Base-by-base conservation (phyloP, 1,140 invertebrate genomes). In the Chrysoperla carnea region DNA sequence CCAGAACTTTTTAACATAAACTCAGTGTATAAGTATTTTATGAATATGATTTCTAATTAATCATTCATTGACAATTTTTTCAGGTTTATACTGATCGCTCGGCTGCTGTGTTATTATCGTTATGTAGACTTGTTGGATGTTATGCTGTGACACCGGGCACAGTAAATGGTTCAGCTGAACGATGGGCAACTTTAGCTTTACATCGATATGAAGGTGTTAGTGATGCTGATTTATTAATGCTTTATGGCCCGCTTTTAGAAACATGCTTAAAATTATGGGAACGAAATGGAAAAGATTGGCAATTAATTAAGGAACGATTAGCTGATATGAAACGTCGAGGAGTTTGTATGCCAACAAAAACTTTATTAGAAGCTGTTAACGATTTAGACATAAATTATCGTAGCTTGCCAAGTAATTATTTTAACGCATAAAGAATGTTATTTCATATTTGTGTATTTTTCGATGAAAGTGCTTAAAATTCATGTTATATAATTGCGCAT, bases 211-310 rank as follows among this genome's bases (percentile, higher is more conserved):
- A 80, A 48, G 72, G 68, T 8, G 67, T 78, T 29, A 75, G 72
- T 55, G 73, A 80, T 50, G 70, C 71, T 36, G 75, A 78, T 48
- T 54, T 78, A 17, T 57, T 77, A 38, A 58, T 71, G 17, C 67
- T 80, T 15, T 79, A 81, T 52, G 64, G 79, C 43, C 76, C 82
- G n/a, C 57, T 84, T 36, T 51, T 86, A 29, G 68, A 81, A 48
- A 66, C 75, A 6, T 75, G 73, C 43, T 70, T 76, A 37, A 69
- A 72, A 47, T 63, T 84, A 40, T 78, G 75, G 66, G 75, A 75
- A 66, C 69, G 69, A 42, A 59, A 73, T 12, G 76, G 74, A 6
- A 65, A 68, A 48, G 72, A 79, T 50, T 73, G 71, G 49, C 62
- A 66, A 37, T 59, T 62, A 31, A 58, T 82, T 29, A 72, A 78